Evolutionary conservation across 2,113 vertebrate genomes (phyloP).

Genomic region (Ciconia boyciana): DNA sequence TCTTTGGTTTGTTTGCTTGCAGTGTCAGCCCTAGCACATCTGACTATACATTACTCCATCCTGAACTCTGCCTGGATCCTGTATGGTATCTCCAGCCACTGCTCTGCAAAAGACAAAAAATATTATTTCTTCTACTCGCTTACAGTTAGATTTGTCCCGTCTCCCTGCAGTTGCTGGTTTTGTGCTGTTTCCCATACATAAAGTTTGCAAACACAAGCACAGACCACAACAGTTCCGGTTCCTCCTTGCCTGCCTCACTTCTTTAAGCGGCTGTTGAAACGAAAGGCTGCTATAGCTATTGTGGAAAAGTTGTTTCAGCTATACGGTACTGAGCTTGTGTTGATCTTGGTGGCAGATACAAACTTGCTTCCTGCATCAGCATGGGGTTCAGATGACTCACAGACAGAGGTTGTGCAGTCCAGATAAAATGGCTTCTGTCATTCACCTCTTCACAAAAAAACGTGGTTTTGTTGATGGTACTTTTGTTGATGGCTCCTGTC

Average conservation of each 20-base stretch:
- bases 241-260: not conserved
- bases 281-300: not conserved
- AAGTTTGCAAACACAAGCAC: accelerated
- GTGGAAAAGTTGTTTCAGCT: not conserved
- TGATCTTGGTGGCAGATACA: not conserved
- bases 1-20: not conserved
- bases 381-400: not conserved
- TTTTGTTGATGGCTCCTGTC: not conserved
- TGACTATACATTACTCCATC: accelerated
- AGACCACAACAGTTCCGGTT: not conserved
- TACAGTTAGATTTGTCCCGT: not conserved
- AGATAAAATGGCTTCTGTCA: not conserved
- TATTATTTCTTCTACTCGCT: not conserved
- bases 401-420: not conserved
- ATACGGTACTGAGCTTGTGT: accelerated
- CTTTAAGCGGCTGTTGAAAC: accelerated
- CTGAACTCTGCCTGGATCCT: not conserved
- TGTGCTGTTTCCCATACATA: not conserved
- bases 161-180: not conserved
- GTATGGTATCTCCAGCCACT: not conserved
- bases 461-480: not conserved
- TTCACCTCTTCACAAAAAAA: not conserved
- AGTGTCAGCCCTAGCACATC: not conserved
- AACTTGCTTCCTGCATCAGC: not conserved
- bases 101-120: not conserved